Conservation (phyloP, 2,888 invertebrate species). For the Sceliomorpha sp. region DNA sequence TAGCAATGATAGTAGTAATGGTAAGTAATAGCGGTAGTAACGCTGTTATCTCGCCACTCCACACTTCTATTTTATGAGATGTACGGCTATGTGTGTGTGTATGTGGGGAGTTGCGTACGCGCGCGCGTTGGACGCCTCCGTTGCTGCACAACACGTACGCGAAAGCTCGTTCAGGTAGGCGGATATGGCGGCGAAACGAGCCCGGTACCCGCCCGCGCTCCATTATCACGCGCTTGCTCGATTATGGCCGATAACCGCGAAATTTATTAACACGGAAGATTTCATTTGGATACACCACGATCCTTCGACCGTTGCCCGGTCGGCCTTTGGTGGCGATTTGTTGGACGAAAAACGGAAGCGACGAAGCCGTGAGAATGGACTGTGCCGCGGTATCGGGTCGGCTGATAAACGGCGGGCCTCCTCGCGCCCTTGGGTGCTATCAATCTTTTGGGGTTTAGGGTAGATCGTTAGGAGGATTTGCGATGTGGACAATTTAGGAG, state of each 20-base stretch:
- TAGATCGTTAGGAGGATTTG: no score
- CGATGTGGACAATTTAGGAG: no score
- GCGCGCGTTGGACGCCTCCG: constrained; percentile 27
- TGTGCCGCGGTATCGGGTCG: constrained; percentile 45
- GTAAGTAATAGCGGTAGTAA: constrained; percentile 56
- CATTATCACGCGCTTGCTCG: constrained; percentile 69
- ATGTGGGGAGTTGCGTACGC: no score
- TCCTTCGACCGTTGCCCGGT: constrained; percentile 8
- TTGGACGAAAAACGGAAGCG: constrained; percentile 61
- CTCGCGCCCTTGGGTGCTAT: constrained; percentile 20
- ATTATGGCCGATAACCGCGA: constrained; percentile 69
- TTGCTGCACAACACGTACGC: constrained; percentile 33
- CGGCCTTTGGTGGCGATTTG: constrained; percentile 42
- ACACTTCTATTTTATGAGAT: constrained; percentile 65
- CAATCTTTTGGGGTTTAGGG: no score
- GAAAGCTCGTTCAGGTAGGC: constrained; percentile 58
- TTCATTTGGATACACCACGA: constrained; percentile 66
- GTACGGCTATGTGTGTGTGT: no score
- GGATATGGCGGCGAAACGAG: constrained; percentile 54
- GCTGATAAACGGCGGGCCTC: constrained; percentile 38
- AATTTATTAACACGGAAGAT: constrained; percentile 72
- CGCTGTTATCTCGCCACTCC: constrained; percentile 61
- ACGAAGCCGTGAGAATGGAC: constrained; percentile 53
- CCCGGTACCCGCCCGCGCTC: constrained; percentile 52
- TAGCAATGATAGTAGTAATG: constrained; percentile 56